Conservation (phyloP, 2,797 vertebrate species). For the Enteromius viviparus region DNA sequence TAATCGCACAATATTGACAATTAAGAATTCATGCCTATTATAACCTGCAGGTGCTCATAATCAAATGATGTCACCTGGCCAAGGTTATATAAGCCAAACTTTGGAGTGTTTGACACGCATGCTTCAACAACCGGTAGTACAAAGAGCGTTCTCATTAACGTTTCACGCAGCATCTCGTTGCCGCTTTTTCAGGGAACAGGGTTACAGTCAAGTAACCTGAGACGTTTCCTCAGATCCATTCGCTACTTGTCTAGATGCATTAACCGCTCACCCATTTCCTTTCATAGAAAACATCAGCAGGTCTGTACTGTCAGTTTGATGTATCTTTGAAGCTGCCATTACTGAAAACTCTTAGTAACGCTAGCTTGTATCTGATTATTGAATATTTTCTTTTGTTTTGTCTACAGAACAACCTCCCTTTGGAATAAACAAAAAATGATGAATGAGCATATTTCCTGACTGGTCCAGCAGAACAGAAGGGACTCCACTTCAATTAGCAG, state of each 20-base stretch:
- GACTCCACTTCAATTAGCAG: slow-evolving; percentile 51
- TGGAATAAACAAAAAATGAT: slow-evolving; percentile 53
- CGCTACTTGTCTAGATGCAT: not conserved
- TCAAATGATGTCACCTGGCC: too few relatives aligned
- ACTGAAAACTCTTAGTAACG: not conserved
- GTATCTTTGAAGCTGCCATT: slow-evolving; percentile 6
- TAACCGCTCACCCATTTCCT: not conserved
- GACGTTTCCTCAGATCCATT: slow-evolving; percentile 3
- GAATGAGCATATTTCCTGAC: slow-evolving; percentile 37
- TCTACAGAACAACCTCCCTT: slow-evolving; percentile 44
- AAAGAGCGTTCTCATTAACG: too few relatives aligned
- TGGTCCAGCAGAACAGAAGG: slow-evolving; percentile 38
- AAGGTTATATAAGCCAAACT: too few relatives aligned
- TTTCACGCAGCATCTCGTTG: too few relatives aligned
- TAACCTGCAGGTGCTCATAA: too few relatives aligned
- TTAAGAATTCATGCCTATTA: too few relatives aligned
- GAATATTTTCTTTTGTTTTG: slow-evolving; percentile 53
- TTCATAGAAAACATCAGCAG: not conserved
- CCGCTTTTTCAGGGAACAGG: too few relatives aligned
- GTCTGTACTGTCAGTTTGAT: not conserved
- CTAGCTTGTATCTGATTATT: slow-evolving; percentile 41
- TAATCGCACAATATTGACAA: too few relatives aligned
- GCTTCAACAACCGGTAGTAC: too few relatives aligned
- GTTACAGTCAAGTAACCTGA: too few relatives aligned
- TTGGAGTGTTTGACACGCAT: too few relatives aligned